phyloP scores from a whole-genome alignment of 2,113 vertebrate species.

The Ceyx margarethae region DNA sequence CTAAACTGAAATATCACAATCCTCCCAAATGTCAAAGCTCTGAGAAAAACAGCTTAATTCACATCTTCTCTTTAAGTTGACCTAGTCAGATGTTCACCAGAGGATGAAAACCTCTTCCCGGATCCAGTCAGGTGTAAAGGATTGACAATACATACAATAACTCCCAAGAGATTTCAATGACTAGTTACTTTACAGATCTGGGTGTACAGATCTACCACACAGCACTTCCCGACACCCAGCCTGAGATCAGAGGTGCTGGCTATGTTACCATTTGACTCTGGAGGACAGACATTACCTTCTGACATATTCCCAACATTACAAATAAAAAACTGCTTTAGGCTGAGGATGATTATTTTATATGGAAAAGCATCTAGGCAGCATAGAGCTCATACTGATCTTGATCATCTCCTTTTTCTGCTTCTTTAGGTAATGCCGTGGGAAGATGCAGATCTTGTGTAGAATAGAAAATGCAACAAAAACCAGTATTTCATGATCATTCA shows the following conservation, averaged over 20 bases:
- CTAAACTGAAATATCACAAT: not conserved
- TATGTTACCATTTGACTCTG: not conserved
- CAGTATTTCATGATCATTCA: not conserved
- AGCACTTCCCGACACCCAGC: not conserved
- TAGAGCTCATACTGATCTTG: not conserved
- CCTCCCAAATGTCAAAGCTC: not conserved
- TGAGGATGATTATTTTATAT: not conserved
- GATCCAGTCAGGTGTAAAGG: constrained; percentile 26
- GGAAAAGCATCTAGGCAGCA: not conserved
- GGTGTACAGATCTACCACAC: not conserved
- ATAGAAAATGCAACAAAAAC: not conserved
- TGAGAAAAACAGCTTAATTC: constrained; percentile 45
- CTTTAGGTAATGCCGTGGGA: not conserved
- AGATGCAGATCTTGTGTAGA: not conserved
- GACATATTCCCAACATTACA: not conserved
- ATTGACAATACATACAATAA: constrained; percentile 26
- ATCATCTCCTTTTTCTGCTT: not conserved
- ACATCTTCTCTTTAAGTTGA: constrained; percentile 14
- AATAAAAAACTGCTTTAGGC: not conserved
- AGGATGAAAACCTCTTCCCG: constrained; percentile 24
- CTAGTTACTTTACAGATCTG: not conserved
- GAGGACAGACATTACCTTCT: not conserved
- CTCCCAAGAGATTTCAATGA: constrained; percentile 23
- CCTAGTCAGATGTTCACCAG: not conserved
- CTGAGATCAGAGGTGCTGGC: not conserved